These are phyloP conservation scores for Aphaenogaster floridana DNA, from an alignment of 1,140 invertebrate species.

Conservation along the genomic window DNA sequence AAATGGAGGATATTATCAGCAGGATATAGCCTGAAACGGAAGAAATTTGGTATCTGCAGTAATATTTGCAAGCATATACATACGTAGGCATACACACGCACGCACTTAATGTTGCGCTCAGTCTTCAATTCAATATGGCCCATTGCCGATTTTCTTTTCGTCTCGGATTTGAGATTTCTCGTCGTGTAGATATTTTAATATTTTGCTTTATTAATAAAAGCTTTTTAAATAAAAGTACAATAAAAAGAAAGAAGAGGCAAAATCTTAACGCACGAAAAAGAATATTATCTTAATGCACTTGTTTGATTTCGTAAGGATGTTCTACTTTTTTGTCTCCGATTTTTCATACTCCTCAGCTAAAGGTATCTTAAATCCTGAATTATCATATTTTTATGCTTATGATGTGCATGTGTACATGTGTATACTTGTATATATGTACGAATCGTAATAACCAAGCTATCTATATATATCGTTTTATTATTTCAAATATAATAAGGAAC, in stretches of 20 bases:
- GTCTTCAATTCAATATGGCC: slow-evolving; percentile 16
- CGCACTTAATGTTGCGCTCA: neutral
- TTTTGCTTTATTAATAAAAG: neutral
- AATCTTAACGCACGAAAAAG: neutral
- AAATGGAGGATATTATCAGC: neutral
- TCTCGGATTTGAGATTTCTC: neutral
- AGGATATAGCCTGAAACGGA: neutral
- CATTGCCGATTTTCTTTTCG: neutral
- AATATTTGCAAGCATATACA: neutral
- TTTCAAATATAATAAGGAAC: too few species aligned
- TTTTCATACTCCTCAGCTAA: neutral
- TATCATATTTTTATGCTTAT: neutral
- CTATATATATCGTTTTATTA: too few species aligned
- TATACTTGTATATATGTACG: neutral
- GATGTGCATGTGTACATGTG: neutral
- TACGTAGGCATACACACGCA: neutral
- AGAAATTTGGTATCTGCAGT: neutral
- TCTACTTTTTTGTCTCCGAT: neutral
- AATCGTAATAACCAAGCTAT: neutral
- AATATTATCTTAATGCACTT: neutral
- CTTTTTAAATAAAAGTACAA: neutral
- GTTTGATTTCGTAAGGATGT: neutral
- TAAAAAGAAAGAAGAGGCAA: neutral
- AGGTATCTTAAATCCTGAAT: neutral
- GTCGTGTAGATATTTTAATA: neutral